Evolutionary conservation across 2,113 vertebrate species (phyloP), one percentile per base, ranked within the genome.

Genomic region (Irena cyanogastra): DNA sequence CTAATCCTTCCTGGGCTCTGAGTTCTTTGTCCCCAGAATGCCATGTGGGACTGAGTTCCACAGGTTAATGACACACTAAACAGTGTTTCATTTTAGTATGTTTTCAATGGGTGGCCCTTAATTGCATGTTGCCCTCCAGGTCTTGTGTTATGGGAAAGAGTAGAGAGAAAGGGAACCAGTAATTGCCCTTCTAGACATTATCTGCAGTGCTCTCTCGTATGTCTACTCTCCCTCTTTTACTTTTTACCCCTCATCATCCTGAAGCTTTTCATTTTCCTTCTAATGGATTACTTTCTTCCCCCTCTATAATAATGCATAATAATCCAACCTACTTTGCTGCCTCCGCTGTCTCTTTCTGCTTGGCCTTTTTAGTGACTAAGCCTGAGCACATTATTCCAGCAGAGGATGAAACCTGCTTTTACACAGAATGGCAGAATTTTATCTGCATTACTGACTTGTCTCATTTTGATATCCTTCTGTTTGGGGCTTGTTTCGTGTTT

Each of bases 21-120:
- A 95, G 69, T 52, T 84, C 76, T 92, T 96, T 95, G 76, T 95
- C 88, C 49, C n/a, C 49, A 71, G 80, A 92, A 90, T 96, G 92
- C 72, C 68, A 89, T 76, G 68, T 94, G 63, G 93, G 79, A 96
- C 66, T 83, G 91, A 95, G 96, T 93, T 96, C 56, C 54, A 79
- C 76, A 92, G 93, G 92, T 95, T 96, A 97, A 96, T 96, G 92
- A 92, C 83, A 71, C 68, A 37, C 31, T 93, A 95, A 95, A 87
- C 60, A 93, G 56, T 28, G 49, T 75, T 90, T 93, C 92, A 60
- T 90, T 97, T 95, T 90, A 76, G 56, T 83, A 15, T 9, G 22
- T 94, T 94, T 97, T 93, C 95, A 96, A 91, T 86, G 54, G 76
- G 83, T 96, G 77, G 69, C 79, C 76, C 61, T 94, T 95, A 96